Evolutionary conservation across 2,888 invertebrate species (phyloP), one percentile per base, ranked within the genome.

Genomic region (Pachydiplax longipennis): DNA sequence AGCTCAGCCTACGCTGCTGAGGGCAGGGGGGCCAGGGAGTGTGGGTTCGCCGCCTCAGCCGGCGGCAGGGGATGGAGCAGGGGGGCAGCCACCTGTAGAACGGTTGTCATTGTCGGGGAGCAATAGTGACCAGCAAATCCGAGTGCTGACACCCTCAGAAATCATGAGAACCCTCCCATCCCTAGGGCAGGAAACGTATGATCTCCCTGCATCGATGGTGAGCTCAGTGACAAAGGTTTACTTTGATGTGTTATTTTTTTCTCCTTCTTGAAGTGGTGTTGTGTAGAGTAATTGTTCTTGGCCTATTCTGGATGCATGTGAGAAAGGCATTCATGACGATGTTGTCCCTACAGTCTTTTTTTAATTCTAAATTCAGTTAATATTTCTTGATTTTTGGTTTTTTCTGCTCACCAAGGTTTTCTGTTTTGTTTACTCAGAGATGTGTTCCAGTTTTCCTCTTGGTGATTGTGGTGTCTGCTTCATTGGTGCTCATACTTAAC

Each of bases 101-200:
- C 93, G 93, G 92, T 93, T 94, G 93, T 94, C 95, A 95, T 87
- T 87, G 87, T 87, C 87, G 87, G 87, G 87, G 87, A 87, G 87
- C 87, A 87, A 87, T 87, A 87, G 95, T 93, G 97, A 97, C 95
- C 97, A 97, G 95, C 97, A 97, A 95, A 97, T 97, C 94, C 96
- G 97, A 94, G 97, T 97, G 95, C 96, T 97, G 94, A 97, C 97
- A 93, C 97, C 97, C 93, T 97, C 97, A 93, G 97, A 97, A 96
- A 97, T 97, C 94, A 97, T 97, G 97, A 96, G 97, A 96, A 97
- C 97, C 94, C 96, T 97, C 95, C 97, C 97, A 94, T 97, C 97
- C 94, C 96, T 97, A 94, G 96, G 96, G 94, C 96, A 96, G 95
- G 95, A 96, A 95, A 95, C 95, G 58, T 91, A 91, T 91, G 92